Base-by-base conservation (phyloP, 1,140 invertebrate genomes). In the Drosophila nebulosa region DNA sequence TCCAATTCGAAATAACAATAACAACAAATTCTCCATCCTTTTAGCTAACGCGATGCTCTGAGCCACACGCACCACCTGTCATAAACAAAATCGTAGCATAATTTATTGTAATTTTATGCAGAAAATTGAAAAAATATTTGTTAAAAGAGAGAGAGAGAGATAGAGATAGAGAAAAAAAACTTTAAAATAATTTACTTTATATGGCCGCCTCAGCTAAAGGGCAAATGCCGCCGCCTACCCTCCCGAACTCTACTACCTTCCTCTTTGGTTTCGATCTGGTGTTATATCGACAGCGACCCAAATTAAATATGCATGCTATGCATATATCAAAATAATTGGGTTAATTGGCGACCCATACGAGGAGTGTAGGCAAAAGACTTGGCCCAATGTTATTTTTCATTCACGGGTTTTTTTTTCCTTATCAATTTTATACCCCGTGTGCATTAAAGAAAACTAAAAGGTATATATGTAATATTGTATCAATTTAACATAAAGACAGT, bases 261-360 rank as follows among this genome's bases (percentile, higher is more conserved):
- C 51, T 53, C 24, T 32, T 4, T 26, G 26, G n/a, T 14, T 58
- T 46, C 39, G 39, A 46, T 46, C 39, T 21, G 14, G 39, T 42
- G 26, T 36, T 62, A 51, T 72, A 56, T 62, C 52, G 51, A 36
- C 7, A 42, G 50, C 46, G 59, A 24, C 18, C 46, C 61, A 78
- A 74, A 85, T 86, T 80, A 78, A 74, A 69, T 86, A 86, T 85
- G 73, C 66, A 86, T 68, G 78, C 70, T 86, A 58, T 86, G 78
- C 74, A 66, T 86, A 74, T 74, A 81, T 86, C 81, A 86, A 80
- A 78, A 78, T 86, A 85, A 85, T 86, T 85, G 78, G 81, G 80
- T 85, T 85, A 85, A 85, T 81, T 80, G 73, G 65, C 60, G 53
- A 59, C 58, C 52, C 69, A 57, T 67, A 65, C 39, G 39, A 46